A percentile compares a stretch with the other conserved stretches of the same genome.
These are phyloP conservation scores for Anseranas semipalmata DNA, from an alignment of 2,113 vertebrate genomes.

Conservation along the genomic window DNA sequence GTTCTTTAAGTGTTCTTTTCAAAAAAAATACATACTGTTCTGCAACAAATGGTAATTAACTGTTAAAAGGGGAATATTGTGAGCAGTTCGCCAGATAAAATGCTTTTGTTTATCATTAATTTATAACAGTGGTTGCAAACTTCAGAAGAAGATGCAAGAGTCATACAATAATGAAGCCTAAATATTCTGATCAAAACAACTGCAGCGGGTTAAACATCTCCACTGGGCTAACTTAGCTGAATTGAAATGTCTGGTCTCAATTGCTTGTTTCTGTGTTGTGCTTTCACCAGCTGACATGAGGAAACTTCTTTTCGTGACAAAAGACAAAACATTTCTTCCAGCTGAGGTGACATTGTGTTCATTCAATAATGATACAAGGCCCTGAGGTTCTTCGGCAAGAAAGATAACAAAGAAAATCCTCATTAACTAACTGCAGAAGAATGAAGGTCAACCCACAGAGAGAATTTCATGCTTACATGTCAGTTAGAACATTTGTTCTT, in stretches of 20 bases:
- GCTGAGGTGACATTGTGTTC: slow-evolving; percentile 79
- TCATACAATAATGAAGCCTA: slow-evolving; percentile 32
- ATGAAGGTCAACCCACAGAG: slow-evolving; percentile 81
- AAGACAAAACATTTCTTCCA: slow-evolving; percentile 80
- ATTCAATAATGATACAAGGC: slow-evolving; percentile 81
- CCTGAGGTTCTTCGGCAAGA: slow-evolving; percentile 76
- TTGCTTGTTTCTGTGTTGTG: slow-evolving; percentile 62
- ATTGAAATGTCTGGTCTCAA: slow-evolving; percentile 76
- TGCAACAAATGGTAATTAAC: slow-evolving; percentile 48
- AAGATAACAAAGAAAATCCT: slow-evolving; percentile 80
- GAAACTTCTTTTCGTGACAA: slow-evolving; percentile 78
- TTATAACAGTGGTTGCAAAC: slow-evolving; percentile 31
- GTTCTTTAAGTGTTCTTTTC: slow-evolving; percentile 45
- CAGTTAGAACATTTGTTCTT: slow-evolving; percentile 81
- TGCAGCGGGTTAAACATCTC: slow-evolving; percentile 63
- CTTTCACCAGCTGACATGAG: slow-evolving; percentile 73
- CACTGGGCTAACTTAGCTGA: slow-evolving; percentile 59
- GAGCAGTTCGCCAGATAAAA: slow-evolving; percentile 51
- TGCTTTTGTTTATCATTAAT: slow-evolving; percentile 61
- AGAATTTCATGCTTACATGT: slow-evolving; percentile 71
- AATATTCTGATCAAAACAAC: slow-evolving; percentile 69
- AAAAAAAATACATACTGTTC: slow-evolving; percentile 34
- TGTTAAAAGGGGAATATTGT: slow-evolving; percentile 41
- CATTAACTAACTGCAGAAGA: slow-evolving; percentile 81
- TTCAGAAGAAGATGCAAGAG: slow-evolving; percentile 40